Evolutionary conservation across 2,113 vertebrate species (phyloP).

Genomic region (Vicugna pacos): DNA sequence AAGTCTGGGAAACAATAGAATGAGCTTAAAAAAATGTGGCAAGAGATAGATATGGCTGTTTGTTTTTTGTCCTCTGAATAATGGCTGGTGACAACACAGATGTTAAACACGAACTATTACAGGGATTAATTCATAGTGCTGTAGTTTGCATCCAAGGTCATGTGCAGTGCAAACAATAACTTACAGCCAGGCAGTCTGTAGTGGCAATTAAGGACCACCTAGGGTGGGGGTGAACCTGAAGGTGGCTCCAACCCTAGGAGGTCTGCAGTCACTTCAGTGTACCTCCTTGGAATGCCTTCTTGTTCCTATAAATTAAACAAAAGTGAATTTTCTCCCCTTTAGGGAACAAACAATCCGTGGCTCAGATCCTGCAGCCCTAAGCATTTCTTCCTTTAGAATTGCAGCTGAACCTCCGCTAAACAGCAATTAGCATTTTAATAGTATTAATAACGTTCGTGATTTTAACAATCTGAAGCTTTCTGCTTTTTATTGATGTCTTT

Average conservation of each 20-base stretch:
- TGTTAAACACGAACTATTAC: constrained; percentile 82
- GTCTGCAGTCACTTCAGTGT: constrained; percentile 64
- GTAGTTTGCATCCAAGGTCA: constrained; percentile 80
- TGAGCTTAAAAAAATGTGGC: background rate
- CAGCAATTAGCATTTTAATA: constrained; percentile 83
- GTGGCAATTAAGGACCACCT: constrained; percentile 82
- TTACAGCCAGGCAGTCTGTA: constrained; percentile 72
- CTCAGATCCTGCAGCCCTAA: constrained; percentile 78
- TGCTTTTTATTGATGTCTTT: constrained; percentile 78
- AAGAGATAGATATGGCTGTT: constrained; percentile 56
- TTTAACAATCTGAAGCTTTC: constrained; percentile 77
- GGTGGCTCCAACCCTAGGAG: constrained; percentile 72
- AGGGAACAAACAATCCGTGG: constrained; percentile 75
- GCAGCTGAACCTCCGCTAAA: constrained; percentile 73
- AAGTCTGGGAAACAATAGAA: background rate
- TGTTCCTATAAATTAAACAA: constrained; percentile 78
- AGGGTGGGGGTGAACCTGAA: constrained; percentile 75
- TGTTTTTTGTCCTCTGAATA: constrained; percentile 77
- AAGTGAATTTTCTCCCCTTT: constrained; percentile 77
- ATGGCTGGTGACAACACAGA: constrained; percentile 77
- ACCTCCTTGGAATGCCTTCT: constrained; percentile 73
- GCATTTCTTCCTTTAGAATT: constrained; percentile 73
- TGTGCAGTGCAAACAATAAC: constrained; percentile 79
- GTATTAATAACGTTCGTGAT: constrained; percentile 80
- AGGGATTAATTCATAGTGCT: constrained; percentile 79